A percentile compares a stretch with the other conserved stretches of the same genome.
These are phyloP conservation scores for Criorhina ranunculi DNA, from an alignment of 2,888 invertebrate species.

Conservation along the genomic window DNA sequence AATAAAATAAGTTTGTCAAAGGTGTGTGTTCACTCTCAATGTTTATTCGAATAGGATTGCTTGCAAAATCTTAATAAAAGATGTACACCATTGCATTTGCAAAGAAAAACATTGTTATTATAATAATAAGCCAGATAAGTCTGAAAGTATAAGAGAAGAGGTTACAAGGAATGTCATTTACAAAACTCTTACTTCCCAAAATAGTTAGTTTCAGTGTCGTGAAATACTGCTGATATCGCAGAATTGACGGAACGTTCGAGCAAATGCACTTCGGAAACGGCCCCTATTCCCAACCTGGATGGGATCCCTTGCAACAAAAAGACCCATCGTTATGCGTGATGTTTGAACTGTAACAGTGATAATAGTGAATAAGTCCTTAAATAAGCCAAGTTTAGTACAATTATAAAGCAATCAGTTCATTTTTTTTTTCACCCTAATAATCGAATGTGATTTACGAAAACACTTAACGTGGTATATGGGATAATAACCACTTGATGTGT, in stretches of 20 bases:
- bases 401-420: too few relatives aligned
- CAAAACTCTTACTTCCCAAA: conserved; percentile 78
- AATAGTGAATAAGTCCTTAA: background rate
- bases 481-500: too few relatives aligned
- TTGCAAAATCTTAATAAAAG: conserved; percentile 85
- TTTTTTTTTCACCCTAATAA: too few relatives aligned
- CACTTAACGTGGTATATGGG: too few relatives aligned
- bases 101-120: conserved; percentile 82
- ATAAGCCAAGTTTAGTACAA: background rate
- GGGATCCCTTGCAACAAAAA: conserved; percentile 9
- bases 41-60: conserved; percentile 86
- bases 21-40: conserved; percentile 86
- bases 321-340: background rate
- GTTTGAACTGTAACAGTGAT: background rate
- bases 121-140: conserved; percentile 85
- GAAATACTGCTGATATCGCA: conserved; percentile 81
- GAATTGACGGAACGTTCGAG: conserved; percentile 81
- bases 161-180: background rate
- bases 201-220: conserved; percentile 81
- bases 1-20: conserved; percentile 77
- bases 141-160: conserved; percentile 79
- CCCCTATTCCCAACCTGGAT: conserved; percentile 1
- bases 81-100: conserved; percentile 84
- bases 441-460: too few relatives aligned
- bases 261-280: conserved; percentile 42